Base-by-base conservation (phyloP, 2,797 vertebrate species). In the Scomberomorus guttatus region DNA sequence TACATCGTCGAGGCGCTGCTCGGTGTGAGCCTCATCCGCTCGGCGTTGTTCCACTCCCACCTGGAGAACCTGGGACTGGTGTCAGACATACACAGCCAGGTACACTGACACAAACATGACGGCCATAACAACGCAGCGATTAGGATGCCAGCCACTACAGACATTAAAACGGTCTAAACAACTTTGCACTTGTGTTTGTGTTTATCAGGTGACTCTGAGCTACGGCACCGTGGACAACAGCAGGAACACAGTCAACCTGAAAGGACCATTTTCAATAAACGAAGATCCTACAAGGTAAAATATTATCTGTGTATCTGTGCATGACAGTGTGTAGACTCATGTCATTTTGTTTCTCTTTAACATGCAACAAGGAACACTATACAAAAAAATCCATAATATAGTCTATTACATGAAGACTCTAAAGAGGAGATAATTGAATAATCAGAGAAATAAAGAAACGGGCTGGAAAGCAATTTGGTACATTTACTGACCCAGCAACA, bases 1-100 rank as follows among this genome's bases (percentile, higher is more conserved):
- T 99, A 98, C 94, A 98, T 99, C 25, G 97, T 96, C 0, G 98
- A 99, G 75, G 97, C 96, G 5, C 89, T 97, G 85, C 93, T 99
- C 50, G 97, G 97, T 0, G 96, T 96, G 3, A 94, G 94, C 77
- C 95, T 99, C 83, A 94, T 92, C 4, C 97, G 95, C 88, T 97
- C 96, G 0, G 70, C 94, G 0, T 84, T 99, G 57, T 99, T 99
- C 87, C 98, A 99, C 89, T 99, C 98, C 0, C 98, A 99, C 90
- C 95, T 99, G 89, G 98, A 99, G 89, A 98, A 97, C 80, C 95
- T 99, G 62, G 89, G 96, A 5, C 92, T 96, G 55, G 93, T 93
- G 81, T 96, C 96, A 0, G 96, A 97, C 90, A 93, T 98, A 46
- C 96, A 95, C 7, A 96, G 95, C 57, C 98, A 99, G 97, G 97